A percentile compares a stretch with the other conserved stretches of the same genome.
These are phyloP conservation scores for Magallana nippona DNA, from an alignment of 2,888 invertebrate species.

Conservation along the genomic window DNA sequence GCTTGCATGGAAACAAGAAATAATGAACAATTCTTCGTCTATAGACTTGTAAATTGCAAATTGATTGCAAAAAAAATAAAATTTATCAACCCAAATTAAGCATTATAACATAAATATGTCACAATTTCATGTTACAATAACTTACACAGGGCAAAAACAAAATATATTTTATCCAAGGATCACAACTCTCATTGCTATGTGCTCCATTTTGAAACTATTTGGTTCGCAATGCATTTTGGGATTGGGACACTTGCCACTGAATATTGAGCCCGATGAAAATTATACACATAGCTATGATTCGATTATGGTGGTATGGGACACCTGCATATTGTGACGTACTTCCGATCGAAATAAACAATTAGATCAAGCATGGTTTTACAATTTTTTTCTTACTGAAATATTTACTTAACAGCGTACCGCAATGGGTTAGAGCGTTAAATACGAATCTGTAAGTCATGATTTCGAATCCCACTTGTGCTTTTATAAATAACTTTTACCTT, in stretches of 20 bases:
- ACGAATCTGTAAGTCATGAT: too few relatives aligned
- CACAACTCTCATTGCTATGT: conserved; percentile 47
- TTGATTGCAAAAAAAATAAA: not conserved
- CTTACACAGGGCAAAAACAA: not conserved
- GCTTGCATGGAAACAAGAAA: conserved; percentile 59
- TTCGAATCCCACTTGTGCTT: too few relatives aligned
- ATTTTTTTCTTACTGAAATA: too few relatives aligned
- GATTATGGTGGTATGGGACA: too few relatives aligned
- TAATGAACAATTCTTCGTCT: not conserved
- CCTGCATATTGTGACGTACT: too few relatives aligned
- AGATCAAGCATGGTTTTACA: too few relatives aligned
- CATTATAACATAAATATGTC: not conserved
- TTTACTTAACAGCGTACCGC: too few relatives aligned
- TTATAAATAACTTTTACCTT: too few relatives aligned
- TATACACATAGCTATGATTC: too few relatives aligned
- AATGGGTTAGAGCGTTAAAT: too few relatives aligned
- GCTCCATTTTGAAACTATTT: conserved; percentile 57
- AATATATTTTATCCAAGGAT: conserved; percentile 9
- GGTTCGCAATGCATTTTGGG: conserved; percentile 30
- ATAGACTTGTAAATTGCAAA: not conserved
- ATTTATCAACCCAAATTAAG: not conserved
- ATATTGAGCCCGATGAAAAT: not conserved
- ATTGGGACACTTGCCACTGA: not conserved
- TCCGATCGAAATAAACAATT: too few relatives aligned
- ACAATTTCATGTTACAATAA: not conserved